Evolutionary conservation across 2,113 vertebrate genomes (phyloP), one percentile per base, ranked within the genome.

Genomic region (Crotalus helleri): DNA sequence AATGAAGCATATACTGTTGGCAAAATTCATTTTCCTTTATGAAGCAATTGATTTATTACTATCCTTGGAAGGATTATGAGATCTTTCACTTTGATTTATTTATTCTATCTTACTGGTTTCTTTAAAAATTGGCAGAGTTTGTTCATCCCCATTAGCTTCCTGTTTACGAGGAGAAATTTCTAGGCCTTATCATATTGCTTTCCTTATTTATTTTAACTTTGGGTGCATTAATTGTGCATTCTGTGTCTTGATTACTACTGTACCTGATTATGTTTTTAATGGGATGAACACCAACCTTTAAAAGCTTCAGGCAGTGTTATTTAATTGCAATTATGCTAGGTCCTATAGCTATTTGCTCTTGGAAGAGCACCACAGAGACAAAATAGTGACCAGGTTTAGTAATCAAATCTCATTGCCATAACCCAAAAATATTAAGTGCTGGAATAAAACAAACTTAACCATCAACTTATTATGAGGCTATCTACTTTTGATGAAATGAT

Each of bases 41-140:
- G 90, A 59, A 69, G 87, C n/a, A 33, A 85, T 87, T 93, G 92
- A 93, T 91, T 91, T 88, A 88, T 61, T 26, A n/a, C 69, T 51
- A 55, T 49, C 19, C 26, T 39, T 57, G 53, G 86, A 39, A 24
- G 61, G 53, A 57, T 87, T 69, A 74, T n/a, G 33, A 17, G 17
- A 5, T 29, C 26, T 69, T 74, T 93, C 17, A 91, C 74, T 29
- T 91, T 93, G 92, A 87, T 91, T 93, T 88, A 88, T 91, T 93
- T 91, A 87, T 74, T 55, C 85, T 46, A 23, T 87, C 51, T 12
- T 44, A 8, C 51, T 46, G 51, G 7, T 44, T 29, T 88, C 7
- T 46, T 87, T 23, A 74, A 59, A 91, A 54, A 54, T 85, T 91
- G 89, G 85, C 85, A 91, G 85, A 88, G 26, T 81, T 51, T 49